Base-by-base conservation (phyloP, 2,113 vertebrate genomes). In the Daphoenositta chrysoptera region DNA sequence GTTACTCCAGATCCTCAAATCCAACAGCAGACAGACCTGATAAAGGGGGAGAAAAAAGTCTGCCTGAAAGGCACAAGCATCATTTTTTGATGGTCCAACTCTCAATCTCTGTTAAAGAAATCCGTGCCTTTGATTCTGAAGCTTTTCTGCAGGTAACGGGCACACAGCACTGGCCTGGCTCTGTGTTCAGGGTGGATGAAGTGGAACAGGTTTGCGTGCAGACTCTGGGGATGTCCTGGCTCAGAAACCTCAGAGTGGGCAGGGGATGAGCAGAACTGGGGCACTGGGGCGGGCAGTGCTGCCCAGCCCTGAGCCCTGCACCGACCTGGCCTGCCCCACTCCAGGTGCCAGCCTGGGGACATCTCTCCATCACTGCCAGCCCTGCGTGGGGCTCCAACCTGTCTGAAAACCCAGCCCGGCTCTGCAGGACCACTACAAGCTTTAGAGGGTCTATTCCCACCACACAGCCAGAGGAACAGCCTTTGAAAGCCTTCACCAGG, bases 101-200 rank as follows among this genome's bases (percentile, higher is more conserved):
- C 27, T 37, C 66, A 63, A 44, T 48, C 33, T 21, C 57, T 35
- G 42, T 40, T 87, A 63, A 53, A 73, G 42, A 73, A 73, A 51
- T 18, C 33, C 1, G 1, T 23, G 64, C 6, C 47, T 89, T 73
- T 30, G 39, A 54, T 2, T 9, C 13, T 35, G 57, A 66, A 81
- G 39, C 39, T 56, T 53, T 83, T 37, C 83, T 73, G 80, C 24
- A 54, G 70, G 48, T n/a, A 56, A 50, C 0, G 0, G 53, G 40
- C 47, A 65, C 26, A 28, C 16, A 37, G 3, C 6, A 2, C 40
- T 13, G 40, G 42, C 26, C 56, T 0, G 0, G 39, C 2, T 1
- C 83, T 60, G 18, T 7, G 68, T n/a, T 28, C 51, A 37, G 76
- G 20, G 21, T 69, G 72, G 58, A 76, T 51, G 23, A n/a, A 37